Percentiles rank a stretch among this genome's conserved stretches.
Evolutionary conservation across 2,888 invertebrate species (phyloP).

Genomic region (Agriotes lineatus): DNA sequence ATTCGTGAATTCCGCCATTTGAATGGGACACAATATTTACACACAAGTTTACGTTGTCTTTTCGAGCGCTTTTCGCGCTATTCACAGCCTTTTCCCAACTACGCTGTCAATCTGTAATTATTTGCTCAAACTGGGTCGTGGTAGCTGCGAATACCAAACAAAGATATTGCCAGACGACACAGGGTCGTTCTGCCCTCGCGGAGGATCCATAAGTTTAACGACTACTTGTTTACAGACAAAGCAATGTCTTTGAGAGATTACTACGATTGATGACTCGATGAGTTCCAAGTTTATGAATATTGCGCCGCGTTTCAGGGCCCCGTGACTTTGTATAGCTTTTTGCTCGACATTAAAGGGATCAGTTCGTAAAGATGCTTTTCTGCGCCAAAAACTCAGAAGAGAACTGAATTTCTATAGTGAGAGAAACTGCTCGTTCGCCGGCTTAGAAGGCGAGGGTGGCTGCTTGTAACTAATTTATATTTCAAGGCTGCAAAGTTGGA

Average conservation of each 20-base stretch:
- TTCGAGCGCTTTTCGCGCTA: not conserved
- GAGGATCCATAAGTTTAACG: constrained; percentile 20
- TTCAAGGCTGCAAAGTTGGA: too few relatives aligned
- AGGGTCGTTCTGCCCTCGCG: not conserved
- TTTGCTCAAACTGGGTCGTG: not conserved
- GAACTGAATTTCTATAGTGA: constrained; percentile 2
- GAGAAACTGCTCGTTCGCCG: not conserved
- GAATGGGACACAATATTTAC: too few relatives aligned
- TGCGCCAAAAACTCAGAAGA: not conserved
- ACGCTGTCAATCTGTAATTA: not conserved
- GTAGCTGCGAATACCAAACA: not conserved
- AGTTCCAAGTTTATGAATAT: constrained; percentile 24
- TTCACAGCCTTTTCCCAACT: not conserved
- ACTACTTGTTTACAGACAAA: constrained; percentile 18
- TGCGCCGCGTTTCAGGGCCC: constrained; percentile 6
- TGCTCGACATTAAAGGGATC: constrained; percentile 23
- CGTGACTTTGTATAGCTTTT: constrained; percentile 21
- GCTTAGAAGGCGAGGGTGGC: too few relatives aligned
- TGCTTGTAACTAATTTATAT: too few relatives aligned
- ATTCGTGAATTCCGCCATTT: too few relatives aligned
- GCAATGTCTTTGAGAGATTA: constrained; percentile 20
- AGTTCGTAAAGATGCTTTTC: constrained; percentile 17
- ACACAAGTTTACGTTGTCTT: not conserved
- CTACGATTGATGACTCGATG: constrained; percentile 23
- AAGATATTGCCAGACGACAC: constrained; percentile 8